Evolutionary conservation across 2,888 invertebrate species (phyloP).

Genomic region (Melanotus villosus): DNA sequence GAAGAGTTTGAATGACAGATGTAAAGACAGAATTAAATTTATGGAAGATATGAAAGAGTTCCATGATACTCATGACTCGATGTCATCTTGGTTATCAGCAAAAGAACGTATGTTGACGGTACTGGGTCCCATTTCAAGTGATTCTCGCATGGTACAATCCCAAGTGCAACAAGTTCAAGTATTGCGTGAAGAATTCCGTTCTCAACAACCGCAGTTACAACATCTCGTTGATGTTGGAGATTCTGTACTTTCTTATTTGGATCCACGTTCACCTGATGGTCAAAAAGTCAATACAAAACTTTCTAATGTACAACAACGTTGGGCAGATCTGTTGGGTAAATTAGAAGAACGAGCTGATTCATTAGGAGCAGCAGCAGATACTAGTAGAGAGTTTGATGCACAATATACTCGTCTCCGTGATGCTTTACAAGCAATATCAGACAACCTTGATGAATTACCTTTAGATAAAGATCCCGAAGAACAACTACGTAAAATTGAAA

Average conservation of each 20-base stretch:
- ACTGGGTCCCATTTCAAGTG: constrained; percentile 95
- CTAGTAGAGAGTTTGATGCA: constrained; percentile 93
- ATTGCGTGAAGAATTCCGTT: constrained; percentile 93
- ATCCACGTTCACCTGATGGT: constrained; percentile 73
- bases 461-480: constrained; percentile 88
- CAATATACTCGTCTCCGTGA: constrained; percentile 86
- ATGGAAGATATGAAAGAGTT: constrained; percentile 93
- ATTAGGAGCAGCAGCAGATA: constrained; percentile 92
- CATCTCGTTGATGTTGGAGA: constrained; percentile 88
- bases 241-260: constrained; percentile 76
- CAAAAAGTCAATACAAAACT: constrained; percentile 81
- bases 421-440: constrained; percentile 89
- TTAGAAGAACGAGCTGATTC: constrained; percentile 91
- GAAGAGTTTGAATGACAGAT: constrained; percentile 88
- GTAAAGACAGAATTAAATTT: constrained; percentile 82
- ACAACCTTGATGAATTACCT: constrained; percentile 87
- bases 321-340: constrained; percentile 83
- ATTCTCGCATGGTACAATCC: constrained; percentile 94
- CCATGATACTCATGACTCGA: constrained; percentile 88
- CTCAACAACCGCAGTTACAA: constrained; percentile 91
- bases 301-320: constrained; percentile 79
- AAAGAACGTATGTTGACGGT: constrained; percentile 97
- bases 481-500: constrained; percentile 88
- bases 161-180: constrained; percentile 97
- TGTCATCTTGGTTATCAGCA: constrained; percentile 89